Evolutionary conservation across 2,797 vertebrate genomes (phyloP), one percentile per base, ranked within the genome.

Genomic region (Lacerta bilineata): DNA sequence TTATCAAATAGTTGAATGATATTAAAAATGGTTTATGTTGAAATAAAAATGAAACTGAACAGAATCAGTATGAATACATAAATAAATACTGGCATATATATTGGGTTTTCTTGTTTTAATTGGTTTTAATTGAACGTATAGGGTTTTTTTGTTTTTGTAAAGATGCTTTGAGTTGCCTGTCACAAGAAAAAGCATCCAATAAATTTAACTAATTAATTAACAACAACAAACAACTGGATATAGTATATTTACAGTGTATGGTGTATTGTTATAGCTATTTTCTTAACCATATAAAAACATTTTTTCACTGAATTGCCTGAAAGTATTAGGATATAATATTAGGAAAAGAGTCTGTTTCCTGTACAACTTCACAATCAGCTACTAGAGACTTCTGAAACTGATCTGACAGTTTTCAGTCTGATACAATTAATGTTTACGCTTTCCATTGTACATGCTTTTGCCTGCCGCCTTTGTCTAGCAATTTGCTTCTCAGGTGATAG

Each of bases 1-100:
- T 55, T n/a, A 36, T 77, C 33, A 66, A 43, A 46, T 85, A 76
- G 33, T 64, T 43, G 61, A 46, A 11, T 77, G 59, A 39, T 36
- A 85, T 41, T 76, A 61, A 61, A 18, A 69, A 50, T 36, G 23
- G 66, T 50, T 69, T 79, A 69, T 68, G 29, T 13, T 78, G 3
- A 59, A 33, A 11, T 61, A 81, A 66, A 79, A 79, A 13, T 39
- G 8, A 41, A 68, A 66, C 13, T 41, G 36, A 68, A 68, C 10
- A 15, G 29, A 81, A 7, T 66, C 27, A n/a, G 36, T 55, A 18
- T 74, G 74, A 68, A 69, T 59, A 59, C 41, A 3, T 36, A 79
- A 15, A 69, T 79, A 86, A 50, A 86, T 68, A 36, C 11, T 79
- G 76, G 41, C 23, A 50, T 86, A 77, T 50, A 33, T 79, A 20